phyloP scores from a whole-genome alignment of 2,113 vertebrate species.

The Heteronetta atricapilla region DNA sequence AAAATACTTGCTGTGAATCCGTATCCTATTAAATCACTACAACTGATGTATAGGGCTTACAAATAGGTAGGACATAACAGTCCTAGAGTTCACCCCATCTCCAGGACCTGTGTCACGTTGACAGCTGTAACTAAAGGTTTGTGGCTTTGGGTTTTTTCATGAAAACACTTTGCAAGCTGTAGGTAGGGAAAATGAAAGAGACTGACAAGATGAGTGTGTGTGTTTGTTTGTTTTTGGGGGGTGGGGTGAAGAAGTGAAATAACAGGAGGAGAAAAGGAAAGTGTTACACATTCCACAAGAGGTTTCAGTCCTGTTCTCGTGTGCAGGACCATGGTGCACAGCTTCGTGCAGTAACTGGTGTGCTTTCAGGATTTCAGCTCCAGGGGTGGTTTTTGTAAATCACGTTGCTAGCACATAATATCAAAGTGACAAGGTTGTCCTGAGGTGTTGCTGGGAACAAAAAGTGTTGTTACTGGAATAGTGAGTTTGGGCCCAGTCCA shows the following conservation, averaged over 20 bases:
- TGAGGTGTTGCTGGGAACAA: neutral
- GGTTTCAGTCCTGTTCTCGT: neutral
- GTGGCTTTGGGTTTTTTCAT: neutral
- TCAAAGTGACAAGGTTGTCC: neutral
- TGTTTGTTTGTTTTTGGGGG: neutral
- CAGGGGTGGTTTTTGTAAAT: neutral
- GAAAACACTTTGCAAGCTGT: neutral
- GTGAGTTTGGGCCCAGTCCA: neutral
- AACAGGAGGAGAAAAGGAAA: neutral
- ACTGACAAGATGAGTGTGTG: neutral
- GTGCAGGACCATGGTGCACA: fast-evolving
- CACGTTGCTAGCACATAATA: neutral
- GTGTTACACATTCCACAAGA: fast-evolving
- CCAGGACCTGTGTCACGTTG: neutral
- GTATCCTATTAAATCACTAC: neutral
- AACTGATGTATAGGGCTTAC: neutral
- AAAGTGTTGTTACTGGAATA: neutral
- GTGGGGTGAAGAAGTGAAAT: neutral
- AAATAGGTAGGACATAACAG: neutral
- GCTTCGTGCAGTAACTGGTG: neutral
- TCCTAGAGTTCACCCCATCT: neutral
- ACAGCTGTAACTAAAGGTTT: neutral
- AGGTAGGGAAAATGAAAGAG: neutral
- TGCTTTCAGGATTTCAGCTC: neutral
- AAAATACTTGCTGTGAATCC: neutral